Percentiles rank a stretch among this genome's conserved stretches.
These are phyloP conservation scores for Eueides isabella DNA, from an alignment of 1,140 invertebrate species.

Conservation along the genomic window DNA sequence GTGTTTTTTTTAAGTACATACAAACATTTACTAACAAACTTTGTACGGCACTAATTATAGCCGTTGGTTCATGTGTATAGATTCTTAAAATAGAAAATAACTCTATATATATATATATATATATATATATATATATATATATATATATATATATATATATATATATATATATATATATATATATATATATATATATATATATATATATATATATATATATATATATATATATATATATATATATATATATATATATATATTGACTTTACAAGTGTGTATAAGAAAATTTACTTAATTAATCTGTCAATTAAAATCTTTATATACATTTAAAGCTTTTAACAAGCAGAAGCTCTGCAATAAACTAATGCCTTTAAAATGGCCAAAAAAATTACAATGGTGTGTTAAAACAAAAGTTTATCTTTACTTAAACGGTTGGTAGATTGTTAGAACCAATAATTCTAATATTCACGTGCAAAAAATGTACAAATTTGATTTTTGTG, in stretches of 20 bases:
- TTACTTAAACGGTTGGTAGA: too few species aligned
- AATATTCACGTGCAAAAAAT: too few species aligned
- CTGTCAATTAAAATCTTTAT: not conserved
- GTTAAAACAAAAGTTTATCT: too few species aligned
- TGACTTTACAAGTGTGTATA: not conserved
- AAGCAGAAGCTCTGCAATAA: too few species aligned
- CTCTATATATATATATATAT: not conserved
- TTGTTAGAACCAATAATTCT: too few species aligned
- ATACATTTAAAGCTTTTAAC: not conserved
- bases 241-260: not conserved
- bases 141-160: not conserved
- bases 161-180: not conserved
- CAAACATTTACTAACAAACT: not conserved
- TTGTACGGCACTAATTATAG: not conserved
- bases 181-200: not conserved
- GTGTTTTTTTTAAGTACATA: not conserved
- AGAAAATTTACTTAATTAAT: not conserved
- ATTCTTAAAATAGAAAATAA: not conserved
- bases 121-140: not conserved
- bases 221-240: not conserved
- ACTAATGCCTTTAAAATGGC: too few species aligned
- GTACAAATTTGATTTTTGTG: too few species aligned
- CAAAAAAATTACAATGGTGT: too few species aligned
- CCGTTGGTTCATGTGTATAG: not conserved
- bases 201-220: not conserved